phyloP scores from a whole-genome alignment of 1,140 invertebrate species.

The Conus betulinus region DNA sequence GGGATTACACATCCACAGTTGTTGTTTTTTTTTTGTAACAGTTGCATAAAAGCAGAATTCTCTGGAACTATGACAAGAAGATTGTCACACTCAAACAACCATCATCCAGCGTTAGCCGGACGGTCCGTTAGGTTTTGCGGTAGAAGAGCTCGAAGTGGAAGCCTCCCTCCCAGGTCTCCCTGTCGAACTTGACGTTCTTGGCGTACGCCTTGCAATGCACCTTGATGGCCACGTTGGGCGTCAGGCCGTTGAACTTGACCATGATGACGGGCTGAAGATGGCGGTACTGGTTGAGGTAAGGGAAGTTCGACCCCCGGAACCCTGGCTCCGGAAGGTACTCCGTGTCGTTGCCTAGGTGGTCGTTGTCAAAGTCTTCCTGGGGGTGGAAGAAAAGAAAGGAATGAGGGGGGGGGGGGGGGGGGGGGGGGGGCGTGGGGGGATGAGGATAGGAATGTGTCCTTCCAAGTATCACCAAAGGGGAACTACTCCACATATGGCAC shows the following conservation, averaged over 20 bases:
- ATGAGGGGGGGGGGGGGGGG: too few relatives aligned
- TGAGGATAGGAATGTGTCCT: too few relatives aligned
- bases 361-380: neutral
- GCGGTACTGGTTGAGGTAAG: neutral
- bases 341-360: neutral
- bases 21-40: too few relatives aligned
- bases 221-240: neutral
- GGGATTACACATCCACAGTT: too few relatives aligned
- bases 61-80: too few relatives aligned
- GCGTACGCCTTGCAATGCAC: neutral
- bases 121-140: neutral
- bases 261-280: neutral
- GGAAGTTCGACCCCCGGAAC: neutral
- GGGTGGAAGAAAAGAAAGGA: too few relatives aligned
- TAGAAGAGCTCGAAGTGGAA: conserved; percentile 29
- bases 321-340: neutral
- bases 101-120: too few relatives aligned
- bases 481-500: neutral
- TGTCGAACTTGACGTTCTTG: neutral
- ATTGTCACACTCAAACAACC: too few relatives aligned
- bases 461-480: neutral
- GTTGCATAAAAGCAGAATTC: too few relatives aligned
- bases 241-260: conserved; percentile 7
- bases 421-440: neutral
- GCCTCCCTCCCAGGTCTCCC: neutral